Base-by-base conservation (phyloP, 2,113 vertebrate species). In the Irena cyanogastra region DNA sequence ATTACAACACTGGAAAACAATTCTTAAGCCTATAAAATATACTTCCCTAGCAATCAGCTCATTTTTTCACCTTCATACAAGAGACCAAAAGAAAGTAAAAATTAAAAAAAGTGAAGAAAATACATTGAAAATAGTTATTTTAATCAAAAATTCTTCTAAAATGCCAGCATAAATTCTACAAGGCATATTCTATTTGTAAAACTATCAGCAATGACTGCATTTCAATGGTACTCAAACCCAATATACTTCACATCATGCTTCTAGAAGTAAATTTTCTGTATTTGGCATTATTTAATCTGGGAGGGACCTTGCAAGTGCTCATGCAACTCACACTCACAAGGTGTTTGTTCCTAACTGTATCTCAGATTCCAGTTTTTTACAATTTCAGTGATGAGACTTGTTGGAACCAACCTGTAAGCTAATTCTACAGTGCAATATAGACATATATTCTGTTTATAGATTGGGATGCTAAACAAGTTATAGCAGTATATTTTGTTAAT, bases 271-370 rank as follows among this genome's bases (percentile, higher is more conserved):
- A 65, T 90, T 94, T 95, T 80, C 90, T 97, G 30, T 69, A 78
- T 96, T 91, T 94, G 56, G n/a, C 41, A 87, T 71, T 84, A 69
- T 94, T 94, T 89, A 83, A 85, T 65, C 56, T 87, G 37, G 45
- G 65, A 52, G 54, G 42, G 93, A 49, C 83, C 37, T 88, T 31
- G 28, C 60, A 87, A 86, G 39, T 7, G 8, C 11, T 78, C 71
- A 59, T 13, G 41, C 33, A 80, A 42, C 61, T 56, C 9, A 11
- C 11, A n/a, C n/a, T n/a, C n/a, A n/a, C n/a, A n/a, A n/a, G 65
- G 35, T 63, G 26, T 71, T 90, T 69, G 44, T 52, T 61, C 72
- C 83, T 68, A 81, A 41, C 7, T 31, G 31, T 52, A 26, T 7
- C 33, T 78, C 15, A 42, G 37, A 76, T 39, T 60, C 39, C 45